Percentiles rank a stretch among this genome's conserved stretches.
These are phyloP conservation scores for Periophthalmus modestus DNA, from an alignment of 2,113 vertebrate species.

Conservation along the genomic window DNA sequence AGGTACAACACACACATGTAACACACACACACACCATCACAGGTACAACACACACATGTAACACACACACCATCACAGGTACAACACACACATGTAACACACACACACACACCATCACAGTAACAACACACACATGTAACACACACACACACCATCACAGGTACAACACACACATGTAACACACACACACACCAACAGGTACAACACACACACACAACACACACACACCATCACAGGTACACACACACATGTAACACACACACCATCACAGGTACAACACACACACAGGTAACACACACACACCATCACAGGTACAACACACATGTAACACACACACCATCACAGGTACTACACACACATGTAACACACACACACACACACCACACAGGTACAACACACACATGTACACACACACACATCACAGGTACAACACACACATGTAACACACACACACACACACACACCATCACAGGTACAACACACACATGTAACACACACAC, in stretches of 20 bases:
- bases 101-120: too few species aligned
- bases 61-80: constrained; percentile 79
- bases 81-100: not conserved
- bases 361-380: too few species aligned
- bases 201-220: too few species aligned
- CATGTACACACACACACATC: constrained; percentile 37
- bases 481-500: too few species aligned
- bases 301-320: too few species aligned
- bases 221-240: not conserved
- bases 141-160: not conserved
- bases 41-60: too few species aligned
- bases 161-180: not conserved
- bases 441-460: not conserved
- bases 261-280: constrained; percentile 79
- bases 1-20: not conserved
- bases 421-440: constrained; percentile 68
- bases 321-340: not conserved
- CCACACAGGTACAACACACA: too few species aligned
- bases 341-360: not conserved
- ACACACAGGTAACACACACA: not conserved
- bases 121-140: too few species aligned
- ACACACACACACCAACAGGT: too few species aligned
- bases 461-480: not conserved
- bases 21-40: not conserved
- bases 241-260: not conserved